Percentiles rank a stretch among this genome's conserved stretches.
Evolutionary conservation across 2,113 vertebrate genomes (phyloP).

Genomic region (Rhipidura dahli): DNA sequence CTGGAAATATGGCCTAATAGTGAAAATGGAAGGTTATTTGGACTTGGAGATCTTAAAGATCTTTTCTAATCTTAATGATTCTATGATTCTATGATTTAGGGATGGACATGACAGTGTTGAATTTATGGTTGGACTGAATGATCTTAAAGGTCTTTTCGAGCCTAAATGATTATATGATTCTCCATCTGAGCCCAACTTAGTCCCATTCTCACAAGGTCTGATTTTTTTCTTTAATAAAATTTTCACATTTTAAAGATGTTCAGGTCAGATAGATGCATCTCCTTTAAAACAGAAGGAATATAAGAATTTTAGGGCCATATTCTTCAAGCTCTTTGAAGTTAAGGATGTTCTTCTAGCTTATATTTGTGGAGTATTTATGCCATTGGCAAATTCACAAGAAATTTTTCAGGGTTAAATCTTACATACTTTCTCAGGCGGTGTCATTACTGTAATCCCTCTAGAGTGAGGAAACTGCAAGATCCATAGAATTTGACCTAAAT

Average conservation of each 20-base stretch:
- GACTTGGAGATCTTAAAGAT: neutral
- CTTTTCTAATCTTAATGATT: neutral
- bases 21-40: neutral
- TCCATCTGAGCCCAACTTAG: neutral
- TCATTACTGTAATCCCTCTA: neutral
- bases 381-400: neutral
- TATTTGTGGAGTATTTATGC: neutral
- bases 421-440: neutral
- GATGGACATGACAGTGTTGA: neutral
- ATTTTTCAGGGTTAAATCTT: neutral
- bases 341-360: neutral
- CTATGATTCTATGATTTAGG: neutral
- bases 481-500: neutral
- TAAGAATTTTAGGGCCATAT: neutral
- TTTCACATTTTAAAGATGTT: neutral
- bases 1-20: neutral
- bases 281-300: neutral
- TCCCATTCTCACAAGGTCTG: neutral
- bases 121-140: neutral
- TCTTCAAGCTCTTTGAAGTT: neutral
- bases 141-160: neutral
- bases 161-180: neutral
- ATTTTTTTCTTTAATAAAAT: neutral
- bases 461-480: neutral
- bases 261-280: neutral